Evolutionary conservation across 2,113 vertebrate genomes (phyloP), one percentile per base, ranked within the genome.

Genomic region (Recurvirostra avosetta): DNA sequence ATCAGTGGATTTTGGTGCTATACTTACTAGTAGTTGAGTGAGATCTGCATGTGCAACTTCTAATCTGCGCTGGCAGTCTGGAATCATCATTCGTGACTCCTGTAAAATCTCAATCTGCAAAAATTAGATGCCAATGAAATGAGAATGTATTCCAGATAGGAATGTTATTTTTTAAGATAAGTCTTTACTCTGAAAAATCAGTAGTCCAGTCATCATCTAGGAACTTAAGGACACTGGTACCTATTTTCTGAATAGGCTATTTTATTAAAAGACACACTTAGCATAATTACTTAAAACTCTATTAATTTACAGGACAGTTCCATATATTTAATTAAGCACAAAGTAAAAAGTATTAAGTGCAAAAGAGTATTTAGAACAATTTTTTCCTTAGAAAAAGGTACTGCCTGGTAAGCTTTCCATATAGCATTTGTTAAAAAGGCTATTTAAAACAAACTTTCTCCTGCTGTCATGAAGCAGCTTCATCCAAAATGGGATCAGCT

Each of bases 51-150:
- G 98, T 17, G 99, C 99, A 3, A 97, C 92, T 95, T 98, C 97
- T 98, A 99, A 97, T 77, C 99, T 99, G 61, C 99, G 99, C 68
- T 98, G 99, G 94, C 99, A 99, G 95, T 99, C 99, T 25, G 99
- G 99, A 96, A 99, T 98, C 99, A 99, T 99, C 99, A 99, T 99
- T 85, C 96, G 98, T 84, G 98, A 98, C 96, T 99, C 99, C 93
- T 99, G 99, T 86, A 99, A 93, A 36, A 99, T 98, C 97, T 99
- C 99, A 2, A 98, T 94, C 99, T 99, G 94, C 92, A 98, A 98
- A 43, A 71, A 94, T 79, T 55, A 59, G 94, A 96, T 86, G 32
- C 9, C 65, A 90, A 7, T 81, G 18, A 92, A 90, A 62, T 74
- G 0, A 94, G 25, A 94, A 58, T n/a, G 20, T 77, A 80, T 56